Base-by-base conservation (phyloP, 2,888 invertebrate species). In the Phyllotreta cruciferae region DNA sequence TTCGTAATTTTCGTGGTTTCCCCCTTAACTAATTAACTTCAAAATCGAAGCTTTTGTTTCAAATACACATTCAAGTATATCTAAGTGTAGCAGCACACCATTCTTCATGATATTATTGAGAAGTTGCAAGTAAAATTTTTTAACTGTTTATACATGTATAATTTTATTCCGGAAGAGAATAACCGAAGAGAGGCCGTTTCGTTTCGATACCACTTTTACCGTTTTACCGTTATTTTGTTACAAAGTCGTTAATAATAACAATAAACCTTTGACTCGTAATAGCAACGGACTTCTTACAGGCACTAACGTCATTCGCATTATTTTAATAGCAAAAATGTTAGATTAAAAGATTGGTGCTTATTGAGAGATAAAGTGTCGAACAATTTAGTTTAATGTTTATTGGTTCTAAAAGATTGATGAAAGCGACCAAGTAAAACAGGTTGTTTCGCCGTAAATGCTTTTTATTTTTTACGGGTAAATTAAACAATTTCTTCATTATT, bases 81-180 rank as follows among this genome's bases (percentile, higher is more conserved):
- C 2, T 24, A 24, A 24, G 4, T 24, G 24, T 24, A 24, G 4
- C 24, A 24, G 4, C 2, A 24, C 24, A 3, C 24, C 4, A 1
- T 24, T 24, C 24, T 24, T 24, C 24, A 24, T n/a, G n/a, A n/a
- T 24, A 24, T 24, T 24, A 24, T 1, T 24, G n/a, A n/a, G n/a
- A n/a, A n/a, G n/a, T 24, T 24, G 24, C 24, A 24, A 4, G 24
- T 24, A 24, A 1, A 24, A 24, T 3, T 3, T 24, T 24, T 24
- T 24, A 24, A 24, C 24, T 24, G 24, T 24, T 24, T 24, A 24
- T 24, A 24, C 24, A 24, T 4, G 1, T 24, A 24, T 24, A 24
- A 24, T 24, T 61, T 54, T 55, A 54, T 55, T 55, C 60, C 47
- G 55, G 61, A 55, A 55, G 55, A 35, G 47, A 39, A 50, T 45